These are phyloP conservation scores for Amphibalanus amphitrite DNA, from an alignment of 1,140 invertebrate genomes.

Conservation along the genomic window DNA sequence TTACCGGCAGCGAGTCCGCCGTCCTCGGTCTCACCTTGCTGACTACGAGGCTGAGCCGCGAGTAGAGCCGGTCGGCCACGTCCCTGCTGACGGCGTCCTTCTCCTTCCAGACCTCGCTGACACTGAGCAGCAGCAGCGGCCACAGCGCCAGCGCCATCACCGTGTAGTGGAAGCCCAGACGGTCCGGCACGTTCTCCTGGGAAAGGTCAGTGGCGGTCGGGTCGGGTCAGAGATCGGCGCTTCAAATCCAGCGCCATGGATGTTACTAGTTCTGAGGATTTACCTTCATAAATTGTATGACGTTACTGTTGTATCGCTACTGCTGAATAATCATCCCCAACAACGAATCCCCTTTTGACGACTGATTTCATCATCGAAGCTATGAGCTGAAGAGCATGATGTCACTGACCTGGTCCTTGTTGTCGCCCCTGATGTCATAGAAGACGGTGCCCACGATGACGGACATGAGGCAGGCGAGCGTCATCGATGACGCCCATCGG, in stretches of 20 bases:
- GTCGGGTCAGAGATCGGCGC: not conserved
- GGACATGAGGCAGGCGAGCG: constrained; percentile 59
- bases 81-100: constrained; percentile 55
- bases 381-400: too few relatives aligned
- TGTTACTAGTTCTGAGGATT: not conserved
- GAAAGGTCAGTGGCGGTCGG: too few relatives aligned
- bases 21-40: constrained; percentile 41
- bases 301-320: too few relatives aligned
- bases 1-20: not conserved
- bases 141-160: constrained; percentile 54
- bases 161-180: constrained; percentile 67
- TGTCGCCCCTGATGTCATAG: constrained; percentile 56
- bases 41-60: constrained; percentile 54
- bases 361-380: too few relatives aligned
- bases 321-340: too few relatives aligned
- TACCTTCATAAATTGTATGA: too few relatives aligned
- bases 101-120: constrained; percentile 46
- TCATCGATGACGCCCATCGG: constrained; percentile 51
- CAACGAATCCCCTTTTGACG: too few relatives aligned
- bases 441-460: constrained; percentile 69
- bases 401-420: not conserved
- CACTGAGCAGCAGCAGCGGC: constrained; percentile 50
- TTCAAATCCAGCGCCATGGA: not conserved
- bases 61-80: constrained; percentile 57
- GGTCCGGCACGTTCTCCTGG: constrained; percentile 29